Evolutionary conservation across 2,888 invertebrate species (phyloP).

Genomic region (Epirrita christyi): DNA sequence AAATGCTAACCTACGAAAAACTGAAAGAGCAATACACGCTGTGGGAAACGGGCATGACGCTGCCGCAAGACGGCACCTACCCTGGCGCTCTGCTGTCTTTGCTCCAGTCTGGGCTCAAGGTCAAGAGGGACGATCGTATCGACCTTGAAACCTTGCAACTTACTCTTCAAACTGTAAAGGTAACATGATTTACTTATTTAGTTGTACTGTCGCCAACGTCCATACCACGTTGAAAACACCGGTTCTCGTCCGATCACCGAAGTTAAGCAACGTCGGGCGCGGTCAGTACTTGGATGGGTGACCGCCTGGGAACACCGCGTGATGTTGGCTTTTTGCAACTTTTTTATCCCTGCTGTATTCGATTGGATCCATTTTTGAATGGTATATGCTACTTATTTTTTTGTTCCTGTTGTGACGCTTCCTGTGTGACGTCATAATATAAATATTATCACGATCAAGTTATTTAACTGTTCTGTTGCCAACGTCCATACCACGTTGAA

Average conservation of each 20-base stretch:
- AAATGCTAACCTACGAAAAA: slow-evolving; percentile 61
- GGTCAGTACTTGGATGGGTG: slow-evolving; percentile 82
- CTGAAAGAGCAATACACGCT: slow-evolving; percentile 67
- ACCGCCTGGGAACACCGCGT: slow-evolving; percentile 78
- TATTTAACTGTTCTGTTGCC: slow-evolving; percentile 46
- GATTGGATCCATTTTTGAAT: too few species aligned
- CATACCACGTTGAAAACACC: slow-evolving; percentile 78
- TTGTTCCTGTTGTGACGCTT: too few species aligned
- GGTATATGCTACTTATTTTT: too few species aligned
- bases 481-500: slow-evolving; percentile 72
- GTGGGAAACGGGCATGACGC: slow-evolving; percentile 61
- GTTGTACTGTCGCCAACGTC: slow-evolving; percentile 50
- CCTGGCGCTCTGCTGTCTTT: slow-evolving; percentile 68
- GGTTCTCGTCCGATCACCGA: slow-evolving; percentile 82
- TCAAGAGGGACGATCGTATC: slow-evolving; percentile 55
- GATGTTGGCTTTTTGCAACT: slow-evolving; percentile 62
- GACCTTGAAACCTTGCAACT: slow-evolving; percentile 57
- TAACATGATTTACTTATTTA: slow-evolving; percentile 34
- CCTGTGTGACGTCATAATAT: too few species aligned
- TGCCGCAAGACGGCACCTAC: slow-evolving; percentile 71
- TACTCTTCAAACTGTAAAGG: slow-evolving; percentile 65
- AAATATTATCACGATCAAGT: too few species aligned
- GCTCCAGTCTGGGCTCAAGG: slow-evolving; percentile 61
- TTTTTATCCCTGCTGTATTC: not conserved
- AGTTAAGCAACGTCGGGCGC: slow-evolving; percentile 80